These are phyloP conservation scores for Trissolcus japonicus DNA, from an alignment of 2,888 invertebrate genomes.

Conservation along the genomic window DNA sequence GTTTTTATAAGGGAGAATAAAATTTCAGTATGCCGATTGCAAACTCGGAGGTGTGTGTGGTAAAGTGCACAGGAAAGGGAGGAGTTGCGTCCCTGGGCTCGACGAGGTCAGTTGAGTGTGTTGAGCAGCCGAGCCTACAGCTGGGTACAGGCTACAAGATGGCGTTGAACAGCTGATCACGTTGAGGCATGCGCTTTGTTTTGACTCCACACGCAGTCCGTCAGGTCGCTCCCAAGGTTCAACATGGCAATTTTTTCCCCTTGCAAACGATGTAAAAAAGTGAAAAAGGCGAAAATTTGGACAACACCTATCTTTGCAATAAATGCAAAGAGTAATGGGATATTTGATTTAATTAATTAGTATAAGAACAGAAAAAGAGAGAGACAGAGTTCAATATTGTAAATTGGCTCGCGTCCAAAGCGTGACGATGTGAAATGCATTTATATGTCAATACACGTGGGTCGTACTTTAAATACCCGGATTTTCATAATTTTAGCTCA, in stretches of 20 bases:
- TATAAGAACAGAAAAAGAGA: conserved; percentile 7
- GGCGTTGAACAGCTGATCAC: conserved; percentile 73
- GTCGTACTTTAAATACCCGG: conserved; percentile 13
- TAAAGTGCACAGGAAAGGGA: conserved; percentile 47
- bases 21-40: conserved; percentile 35
- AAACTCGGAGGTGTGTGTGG: conserved; percentile 12
- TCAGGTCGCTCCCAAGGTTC: conserved; percentile 8
- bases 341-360: conserved; percentile 26
- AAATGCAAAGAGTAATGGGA: too few relatives aligned
- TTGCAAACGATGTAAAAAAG: too few relatives aligned
- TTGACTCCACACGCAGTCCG: conserved; percentile 37
- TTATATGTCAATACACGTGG: conserved; percentile 38
- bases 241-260: too few relatives aligned
- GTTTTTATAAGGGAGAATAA: background rate
- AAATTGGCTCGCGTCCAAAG: conserved; percentile 28
- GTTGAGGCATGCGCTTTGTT: conserved; percentile 64
- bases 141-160: conserved; percentile 69
- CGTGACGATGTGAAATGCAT: conserved; percentile 31
- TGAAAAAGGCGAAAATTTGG: too few relatives aligned
- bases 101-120: conserved; percentile 73
- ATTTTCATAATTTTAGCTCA: conserved; percentile 21
- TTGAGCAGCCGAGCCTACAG: conserved; percentile 66
- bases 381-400: conserved; percentile 25
- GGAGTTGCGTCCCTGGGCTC: conserved; percentile 57
- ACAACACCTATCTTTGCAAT: too few relatives aligned